Base-by-base conservation (phyloP, 2,113 vertebrate species). In the Trematomus loennbergii region DNA sequence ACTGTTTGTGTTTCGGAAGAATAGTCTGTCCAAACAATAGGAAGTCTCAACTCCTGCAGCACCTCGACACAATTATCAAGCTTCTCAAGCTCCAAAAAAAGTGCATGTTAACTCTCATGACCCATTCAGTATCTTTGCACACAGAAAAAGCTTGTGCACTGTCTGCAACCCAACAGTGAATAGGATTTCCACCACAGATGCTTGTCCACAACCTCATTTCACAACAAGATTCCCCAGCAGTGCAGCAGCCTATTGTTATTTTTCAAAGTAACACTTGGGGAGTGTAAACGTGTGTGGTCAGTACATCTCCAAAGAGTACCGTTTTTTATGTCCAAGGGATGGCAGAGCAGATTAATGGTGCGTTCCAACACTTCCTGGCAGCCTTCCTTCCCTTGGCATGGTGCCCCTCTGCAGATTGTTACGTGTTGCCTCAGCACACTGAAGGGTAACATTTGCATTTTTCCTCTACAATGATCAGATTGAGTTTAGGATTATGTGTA, bases 341-440 rank as follows among this genome's bases (percentile, higher is more conserved):
- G 83, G 63, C 72, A 64, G 22, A 54, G 46, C 50, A 84, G 79
- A 86, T 87, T 79, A 80, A 86, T 86, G 59, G 36, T 81, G 46
- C 58, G 6, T 77, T 75, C 66, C 79, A 75, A 67, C 75, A 67
- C 20, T 68, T 79, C 65, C 68, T 86, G 73, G 78, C 40, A 4
- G 49, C 40, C 70, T 50, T 65, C 29, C 62, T 54, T 63, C 15
- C 72, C 53, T 62, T 87, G 85, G 87, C 78, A 29, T 40, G 9
- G 25, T 13, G 73, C 85, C 85, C 29, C 61, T 75, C 70, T 77
- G 71, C 60, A 83, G 78, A 62, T 78, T 5, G 10, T 55, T 33
- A 61, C 45, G 63, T 60, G 57, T 66, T 71, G 33, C 52, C 50
- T 60, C 20, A 66, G 49, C 58, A 50, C 67, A 25, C 54, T 55